Evolutionary conservation across 2,797 vertebrate genomes (phyloP).

Genomic region (Poecilia picta): DNA sequence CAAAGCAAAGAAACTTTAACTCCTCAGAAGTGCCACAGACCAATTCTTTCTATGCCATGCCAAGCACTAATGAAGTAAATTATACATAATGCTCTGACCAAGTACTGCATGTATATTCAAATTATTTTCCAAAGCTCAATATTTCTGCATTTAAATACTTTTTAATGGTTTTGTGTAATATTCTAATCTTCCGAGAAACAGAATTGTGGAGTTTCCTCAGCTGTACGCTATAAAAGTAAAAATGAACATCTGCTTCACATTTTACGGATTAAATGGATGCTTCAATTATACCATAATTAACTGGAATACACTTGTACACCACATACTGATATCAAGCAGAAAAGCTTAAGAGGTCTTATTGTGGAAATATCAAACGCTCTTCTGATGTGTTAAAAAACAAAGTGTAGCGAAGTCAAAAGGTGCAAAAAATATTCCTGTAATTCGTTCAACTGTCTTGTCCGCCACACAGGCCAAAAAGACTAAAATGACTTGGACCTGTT

Average conservation of each 20-base stretch:
- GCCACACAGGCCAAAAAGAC: slow-evolving; percentile 33
- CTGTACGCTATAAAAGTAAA: neutral
- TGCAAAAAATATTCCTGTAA: slow-evolving; percentile 33
- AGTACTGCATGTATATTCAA: neutral
- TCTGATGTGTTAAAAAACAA: slow-evolving; percentile 33
- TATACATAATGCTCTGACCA: neutral
- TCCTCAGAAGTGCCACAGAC: neutral
- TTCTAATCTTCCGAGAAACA: neutral
- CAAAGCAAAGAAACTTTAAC: neutral
- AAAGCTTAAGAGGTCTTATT: slow-evolving; percentile 1
- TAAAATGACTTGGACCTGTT: slow-evolving; percentile 48
- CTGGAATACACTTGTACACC: neutral
- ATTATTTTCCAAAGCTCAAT: neutral
- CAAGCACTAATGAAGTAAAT: neutral
- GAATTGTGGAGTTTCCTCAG: neutral
- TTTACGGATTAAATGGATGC: neutral
- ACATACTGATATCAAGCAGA: neutral
- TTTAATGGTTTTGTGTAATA: neutral
- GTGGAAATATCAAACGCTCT: slow-evolving; percentile 19
- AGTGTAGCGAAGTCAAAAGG: slow-evolving; percentile 17
- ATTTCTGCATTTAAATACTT: neutral
- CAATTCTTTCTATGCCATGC: neutral
- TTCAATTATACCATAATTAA: neutral
- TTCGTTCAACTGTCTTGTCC: slow-evolving; percentile 58
- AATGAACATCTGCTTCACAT: neutral